Percentiles rank a stretch among this genome's conserved stretches.
Conservation (phyloP, 2,888 invertebrate genomes). For the Apeira syringaria region DNA sequence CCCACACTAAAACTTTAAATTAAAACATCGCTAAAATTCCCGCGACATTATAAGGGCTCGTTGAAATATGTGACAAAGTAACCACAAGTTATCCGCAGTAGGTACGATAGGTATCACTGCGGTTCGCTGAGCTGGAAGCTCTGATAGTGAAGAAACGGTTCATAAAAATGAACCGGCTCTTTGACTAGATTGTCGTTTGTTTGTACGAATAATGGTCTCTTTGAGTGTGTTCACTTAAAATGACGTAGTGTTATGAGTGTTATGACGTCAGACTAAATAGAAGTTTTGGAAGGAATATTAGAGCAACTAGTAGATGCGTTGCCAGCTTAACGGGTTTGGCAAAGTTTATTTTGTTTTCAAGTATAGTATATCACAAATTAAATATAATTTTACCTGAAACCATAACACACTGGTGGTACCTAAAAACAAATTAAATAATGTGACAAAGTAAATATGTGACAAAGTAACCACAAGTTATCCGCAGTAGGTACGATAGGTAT, state of each 20-base stretch:
- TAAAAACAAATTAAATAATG: too few species aligned
- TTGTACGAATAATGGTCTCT: neutral
- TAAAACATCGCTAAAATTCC: conserved; percentile 2
- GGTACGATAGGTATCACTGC: conserved; percentile 37
- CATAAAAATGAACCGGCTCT: conserved; percentile 34
- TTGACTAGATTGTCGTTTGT: conserved; percentile 3
- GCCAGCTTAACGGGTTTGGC: too few species aligned
- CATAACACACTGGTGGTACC: too few species aligned
- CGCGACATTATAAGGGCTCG: conserved; percentile 21
- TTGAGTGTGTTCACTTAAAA: too few species aligned
- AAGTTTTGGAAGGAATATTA: too few species aligned
- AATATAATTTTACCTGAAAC: too few species aligned
- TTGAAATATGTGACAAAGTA: conserved; percentile 45
- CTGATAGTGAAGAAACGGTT: conserved; percentile 47
- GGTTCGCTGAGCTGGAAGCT: conserved; percentile 48
- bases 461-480: conserved; percentile 35
- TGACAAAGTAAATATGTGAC: conserved; percentile 46
- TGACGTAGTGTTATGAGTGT: too few species aligned
- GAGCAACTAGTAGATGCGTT: too few species aligned
- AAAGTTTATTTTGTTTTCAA: too few species aligned
- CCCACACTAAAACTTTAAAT: conserved; percentile 5
- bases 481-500: conserved; percentile 32
- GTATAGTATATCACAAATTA: too few species aligned
- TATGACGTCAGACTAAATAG: too few species aligned
- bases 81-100: conserved; percentile 25